Evolutionary conservation across 1,140 invertebrate species (phyloP), one percentile per base, ranked within the genome.

Genomic region (Heliothis subflexa): DNA sequence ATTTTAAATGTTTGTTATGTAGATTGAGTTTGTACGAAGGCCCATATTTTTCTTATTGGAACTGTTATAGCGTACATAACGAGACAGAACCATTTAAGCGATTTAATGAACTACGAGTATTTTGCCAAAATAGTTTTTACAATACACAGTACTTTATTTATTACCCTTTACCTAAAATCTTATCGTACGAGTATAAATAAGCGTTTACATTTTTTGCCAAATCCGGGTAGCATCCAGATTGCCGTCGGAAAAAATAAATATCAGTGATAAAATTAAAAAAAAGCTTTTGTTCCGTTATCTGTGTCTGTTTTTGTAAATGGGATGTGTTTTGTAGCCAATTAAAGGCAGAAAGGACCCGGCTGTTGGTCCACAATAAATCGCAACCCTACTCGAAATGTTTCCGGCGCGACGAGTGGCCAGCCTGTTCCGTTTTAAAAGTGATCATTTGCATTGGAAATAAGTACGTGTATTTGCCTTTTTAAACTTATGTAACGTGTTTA

Each of bases 251-350:
- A 25, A 73, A 73, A 54, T 40, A 55, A 50, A 40, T 45, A 57
- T 57, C 70, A 55, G n/a, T 9, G 54, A 75, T 76, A 62, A 59
- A 61, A 21, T 12, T 9, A 40, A 54, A 28, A 83, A 83, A 85
- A 83, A 84, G 16, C 57, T 64, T 57, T 83, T 73, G 78, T 87
- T 64, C 82, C 85, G 83, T 88, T 91, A 89, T 88, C 86, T 81
- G 59, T 80, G 59, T 82, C 45, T 85, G 61, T 77, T 85, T 86
- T 90, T 86, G 83, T 86, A 85, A 91, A 91, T 89, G 87, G 88
- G 81, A 81, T 86, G 84, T 87, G 84, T 93, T 94, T 94, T 94
- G 92, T 93, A 93, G 86, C 87, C 89, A 91, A 93, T 94, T 93
- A 93, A 92, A 89, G 84, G 79, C 86, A 89, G 54, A 78, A 87